Base-by-base conservation (phyloP, 2,888 invertebrate genomes). In the Artemia sinica region DNA sequence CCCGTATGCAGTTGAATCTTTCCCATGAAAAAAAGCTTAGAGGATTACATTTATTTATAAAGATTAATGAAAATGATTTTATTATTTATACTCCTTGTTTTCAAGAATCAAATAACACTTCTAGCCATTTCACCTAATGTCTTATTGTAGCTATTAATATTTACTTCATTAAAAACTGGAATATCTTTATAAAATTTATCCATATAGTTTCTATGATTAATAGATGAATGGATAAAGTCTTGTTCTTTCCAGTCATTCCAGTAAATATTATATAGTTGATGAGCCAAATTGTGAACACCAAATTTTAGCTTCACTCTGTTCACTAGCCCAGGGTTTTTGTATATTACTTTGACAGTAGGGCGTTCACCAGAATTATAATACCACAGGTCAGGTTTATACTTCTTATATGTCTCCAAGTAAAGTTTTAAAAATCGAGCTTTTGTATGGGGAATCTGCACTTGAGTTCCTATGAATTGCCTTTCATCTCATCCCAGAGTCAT, bases 321-420 rank as follows among this genome's bases (percentile, higher is more conserved):
- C 12, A 75, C 75, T 9, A 76, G 69, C n/a, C 72, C 70, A 8
- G 75, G 76, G 50, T 71, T 68, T 41, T 70, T 67, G 49, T 71
- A 69, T 12, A 76, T 71, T 13, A 75, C 72, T 12, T 71, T 70
- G 12, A 71, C 66, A 3, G 75, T 74, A 1, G 75, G 75, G 50
- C 74, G 71, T 66, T 75, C 74, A 41, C 76, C 76, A 12, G 75
- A 75, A 71, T 76, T 75, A 69, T 75, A 75, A 28, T 71, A 71
- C 71, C 71, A 71, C 48, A 68, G 49, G 63, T 69, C 52, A 10
- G 71, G 69, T 67, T 72, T 71, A 70, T 75, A 75, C 65, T 73
- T 72, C n/a, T 69, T 72, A 69, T 76, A 77, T 8, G 74, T 74
- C 18, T 75, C 72, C 41, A 74, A 71, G 75, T 76, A 77, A 2